These are phyloP conservation scores for Meta bourneti DNA, from an alignment of 2,888 invertebrate genomes.

Conservation along the genomic window DNA sequence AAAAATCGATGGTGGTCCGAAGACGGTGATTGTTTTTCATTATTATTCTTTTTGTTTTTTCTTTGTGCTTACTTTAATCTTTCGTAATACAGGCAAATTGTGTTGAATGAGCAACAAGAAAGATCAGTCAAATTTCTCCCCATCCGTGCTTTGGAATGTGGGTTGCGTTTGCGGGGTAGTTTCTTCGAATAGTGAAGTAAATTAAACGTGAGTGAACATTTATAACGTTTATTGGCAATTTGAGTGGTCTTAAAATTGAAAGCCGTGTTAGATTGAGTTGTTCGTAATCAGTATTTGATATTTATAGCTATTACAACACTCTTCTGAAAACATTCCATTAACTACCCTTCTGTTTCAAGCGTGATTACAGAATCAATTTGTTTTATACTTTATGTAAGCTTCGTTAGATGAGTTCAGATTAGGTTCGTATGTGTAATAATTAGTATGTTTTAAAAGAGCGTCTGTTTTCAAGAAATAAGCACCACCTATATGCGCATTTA, in stretches of 20 bases:
- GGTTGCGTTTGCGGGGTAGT: not conserved
- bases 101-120: not conserved
- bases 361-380: too few species aligned
- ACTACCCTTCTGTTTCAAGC: too few species aligned
- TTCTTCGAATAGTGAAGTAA: not conserved
- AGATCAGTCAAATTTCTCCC: not conserved
- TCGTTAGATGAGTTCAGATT: too few species aligned
- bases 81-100: not conserved
- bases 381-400: too few species aligned
- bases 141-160: not conserved
- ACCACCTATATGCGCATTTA: too few species aligned
- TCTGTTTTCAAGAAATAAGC: too few species aligned
- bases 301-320: not conserved
- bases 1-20: conserved; percentile 30
- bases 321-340: too few species aligned
- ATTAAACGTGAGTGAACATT: not conserved
- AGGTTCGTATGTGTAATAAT: too few species aligned
- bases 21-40: conserved; percentile 3
- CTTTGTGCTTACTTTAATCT: not conserved
- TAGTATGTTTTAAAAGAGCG: too few species aligned
- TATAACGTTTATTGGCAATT: not conserved
- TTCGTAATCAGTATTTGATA: not conserved
- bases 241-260: not conserved
- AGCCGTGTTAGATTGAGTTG: not conserved
- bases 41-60: not conserved